Conservation (phyloP, 2,113 vertebrate species). For the Eolophus roseicapilla region DNA sequence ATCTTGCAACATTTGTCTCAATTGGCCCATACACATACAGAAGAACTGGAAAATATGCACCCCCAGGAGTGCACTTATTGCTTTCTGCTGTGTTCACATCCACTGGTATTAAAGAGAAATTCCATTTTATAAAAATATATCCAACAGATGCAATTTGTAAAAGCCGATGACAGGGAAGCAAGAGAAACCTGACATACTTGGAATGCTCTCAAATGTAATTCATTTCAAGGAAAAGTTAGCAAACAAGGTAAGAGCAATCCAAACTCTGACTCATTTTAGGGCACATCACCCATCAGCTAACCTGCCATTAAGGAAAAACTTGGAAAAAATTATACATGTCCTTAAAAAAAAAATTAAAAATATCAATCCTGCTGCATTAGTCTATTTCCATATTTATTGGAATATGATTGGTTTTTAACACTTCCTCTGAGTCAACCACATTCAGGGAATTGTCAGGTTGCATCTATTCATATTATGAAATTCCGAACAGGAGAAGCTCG, state of each 20-base stretch:
- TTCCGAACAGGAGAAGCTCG: background rate
- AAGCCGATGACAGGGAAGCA: background rate
- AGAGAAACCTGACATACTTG: background rate
- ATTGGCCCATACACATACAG: rapidly evolving
- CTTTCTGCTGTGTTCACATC: background rate
- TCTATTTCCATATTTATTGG: background rate
- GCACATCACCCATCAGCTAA: background rate
- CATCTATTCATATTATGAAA: background rate
- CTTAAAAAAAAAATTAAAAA: background rate
- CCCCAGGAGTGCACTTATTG: background rate
- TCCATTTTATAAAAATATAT: background rate
- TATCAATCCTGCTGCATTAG: background rate
- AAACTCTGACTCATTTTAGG: background rate
- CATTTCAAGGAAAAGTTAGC: background rate
- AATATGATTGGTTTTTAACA: background rate
- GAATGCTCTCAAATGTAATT: background rate
- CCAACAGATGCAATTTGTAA: background rate
- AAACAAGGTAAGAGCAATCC: slow-evolving; percentile 5
- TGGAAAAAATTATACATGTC: background rate
- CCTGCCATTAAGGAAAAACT: background rate
- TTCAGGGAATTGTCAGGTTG: background rate
- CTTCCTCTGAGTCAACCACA: background rate
- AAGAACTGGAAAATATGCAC: background rate
- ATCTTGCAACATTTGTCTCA: background rate
- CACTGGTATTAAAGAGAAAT: background rate